Percentiles rank a stretch among this genome's conserved stretches.
Evolutionary conservation across 2,113 vertebrate species (phyloP).

Genomic region (Ovis canadensis): DNA sequence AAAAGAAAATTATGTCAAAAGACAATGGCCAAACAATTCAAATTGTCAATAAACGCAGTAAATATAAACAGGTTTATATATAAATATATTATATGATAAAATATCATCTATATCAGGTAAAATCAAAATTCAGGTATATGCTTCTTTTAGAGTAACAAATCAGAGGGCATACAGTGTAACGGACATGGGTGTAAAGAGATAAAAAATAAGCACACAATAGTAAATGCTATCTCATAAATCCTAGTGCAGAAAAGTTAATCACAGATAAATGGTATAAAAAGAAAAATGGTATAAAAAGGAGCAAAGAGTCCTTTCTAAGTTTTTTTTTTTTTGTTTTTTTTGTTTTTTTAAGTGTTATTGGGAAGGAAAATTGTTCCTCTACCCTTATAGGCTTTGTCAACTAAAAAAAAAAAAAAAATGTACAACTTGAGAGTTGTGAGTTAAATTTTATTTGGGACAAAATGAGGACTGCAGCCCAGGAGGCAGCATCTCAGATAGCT

Average conservation of each 20-base stretch:
- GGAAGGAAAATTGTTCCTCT: not conserved
- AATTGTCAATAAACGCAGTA: not conserved
- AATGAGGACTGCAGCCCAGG: not conserved
- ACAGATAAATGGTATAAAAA: not conserved
- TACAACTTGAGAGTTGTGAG: not conserved
- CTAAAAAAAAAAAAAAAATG: not conserved
- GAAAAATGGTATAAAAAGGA: not conserved
- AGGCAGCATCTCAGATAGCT: not conserved
- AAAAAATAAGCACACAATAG: not conserved
- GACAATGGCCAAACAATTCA: not conserved
- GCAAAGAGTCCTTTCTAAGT: not conserved
- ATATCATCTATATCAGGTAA: not conserved
- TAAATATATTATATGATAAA: not conserved
- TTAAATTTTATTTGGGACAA: not conserved
- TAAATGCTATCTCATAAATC: not conserved
- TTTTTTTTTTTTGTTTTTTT: not conserved
- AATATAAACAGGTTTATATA: not conserved
- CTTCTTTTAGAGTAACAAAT: not conserved
- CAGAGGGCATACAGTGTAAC: not conserved
- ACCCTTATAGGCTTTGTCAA: not conserved
- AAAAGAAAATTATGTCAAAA: not conserved
- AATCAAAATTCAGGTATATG: not conserved
- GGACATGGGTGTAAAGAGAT: not conserved
- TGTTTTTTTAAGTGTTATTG: not conserved
- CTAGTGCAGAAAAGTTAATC: not conserved